Conservation (phyloP, 1,140 invertebrate species). For the Mya arenaria region DNA sequence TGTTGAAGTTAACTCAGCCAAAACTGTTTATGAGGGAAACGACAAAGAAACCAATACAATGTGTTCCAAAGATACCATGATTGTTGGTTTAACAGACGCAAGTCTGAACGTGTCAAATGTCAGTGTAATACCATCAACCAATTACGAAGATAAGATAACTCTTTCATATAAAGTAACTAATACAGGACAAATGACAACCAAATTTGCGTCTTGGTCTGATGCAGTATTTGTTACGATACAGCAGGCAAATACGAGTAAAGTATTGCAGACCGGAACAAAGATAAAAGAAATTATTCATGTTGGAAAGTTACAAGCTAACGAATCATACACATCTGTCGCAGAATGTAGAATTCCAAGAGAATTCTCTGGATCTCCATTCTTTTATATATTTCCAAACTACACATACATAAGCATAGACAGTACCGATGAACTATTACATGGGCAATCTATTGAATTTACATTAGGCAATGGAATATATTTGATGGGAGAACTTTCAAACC, state of each 20-base stretch:
- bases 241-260: background rate
- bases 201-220: conserved; percentile 1
- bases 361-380: background rate
- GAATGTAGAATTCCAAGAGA: background rate
- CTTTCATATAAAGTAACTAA: background rate
- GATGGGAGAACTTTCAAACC: too few species aligned
- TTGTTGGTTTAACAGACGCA: background rate
- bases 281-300: background rate
- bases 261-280: background rate
- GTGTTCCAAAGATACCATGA: background rate
- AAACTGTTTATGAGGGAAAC: background rate
- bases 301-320: background rate
- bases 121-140: background rate
- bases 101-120: background rate
- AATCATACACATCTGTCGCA: background rate
- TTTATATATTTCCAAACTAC: background rate
- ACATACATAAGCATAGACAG: background rate
- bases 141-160: background rate
- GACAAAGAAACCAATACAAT: background rate
- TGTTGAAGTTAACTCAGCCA: background rate
- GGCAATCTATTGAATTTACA: too few species aligned
- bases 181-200: background rate
- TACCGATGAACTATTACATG: too few species aligned
- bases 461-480: too few species aligned
- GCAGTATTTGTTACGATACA: background rate